Conservation (phyloP, 2,797 vertebrate species). For the Octomys mimax region DNA sequence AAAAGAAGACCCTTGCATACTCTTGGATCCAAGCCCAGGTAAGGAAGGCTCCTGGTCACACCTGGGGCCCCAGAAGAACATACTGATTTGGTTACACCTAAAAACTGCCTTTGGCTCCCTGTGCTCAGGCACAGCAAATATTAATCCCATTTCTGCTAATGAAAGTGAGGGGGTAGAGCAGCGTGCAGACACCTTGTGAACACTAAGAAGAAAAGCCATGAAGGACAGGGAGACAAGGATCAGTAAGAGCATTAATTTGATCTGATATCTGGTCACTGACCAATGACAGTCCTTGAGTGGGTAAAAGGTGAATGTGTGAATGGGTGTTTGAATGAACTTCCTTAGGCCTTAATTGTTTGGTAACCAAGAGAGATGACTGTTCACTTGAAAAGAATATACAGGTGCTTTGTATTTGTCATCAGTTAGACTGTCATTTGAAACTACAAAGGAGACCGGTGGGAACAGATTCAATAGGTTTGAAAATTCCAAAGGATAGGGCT, state of each 20-base stretch:
- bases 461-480: slow-evolving; percentile 25
- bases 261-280: neutral
- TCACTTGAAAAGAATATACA: neutral
- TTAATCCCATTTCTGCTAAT: neutral
- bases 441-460: neutral
- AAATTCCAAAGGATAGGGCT: neutral
- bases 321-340: neutral
- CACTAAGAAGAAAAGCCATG: neutral
- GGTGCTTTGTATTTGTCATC: neutral
- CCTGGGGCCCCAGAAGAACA: neutral
- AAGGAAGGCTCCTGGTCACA: neutral
- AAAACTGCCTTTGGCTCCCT: neutral
- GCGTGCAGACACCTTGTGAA: neutral
- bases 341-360: neutral
- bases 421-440: slow-evolving; percentile 28
- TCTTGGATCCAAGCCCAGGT: neutral
- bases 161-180: neutral
- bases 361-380: neutral
- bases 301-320: neutral
- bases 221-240: neutral
- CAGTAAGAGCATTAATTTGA: neutral
- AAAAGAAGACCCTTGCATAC: neutral
- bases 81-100: neutral
- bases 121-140: neutral
- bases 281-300: neutral